Conservation (phyloP, 2,888 invertebrate genomes). For the Drosophila picticornis region DNA sequence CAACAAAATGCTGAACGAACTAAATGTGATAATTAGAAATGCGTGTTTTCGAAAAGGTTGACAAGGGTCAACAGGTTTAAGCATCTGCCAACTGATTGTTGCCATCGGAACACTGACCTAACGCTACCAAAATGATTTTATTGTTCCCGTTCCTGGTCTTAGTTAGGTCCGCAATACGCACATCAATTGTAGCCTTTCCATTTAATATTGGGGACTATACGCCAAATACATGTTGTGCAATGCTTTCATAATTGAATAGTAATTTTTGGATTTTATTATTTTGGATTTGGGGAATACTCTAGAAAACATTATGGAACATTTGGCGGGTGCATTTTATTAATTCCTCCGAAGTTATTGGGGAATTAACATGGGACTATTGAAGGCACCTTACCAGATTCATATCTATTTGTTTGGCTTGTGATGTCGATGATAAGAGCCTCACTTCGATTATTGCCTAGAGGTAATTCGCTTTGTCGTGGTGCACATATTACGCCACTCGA, state of each 20-base stretch:
- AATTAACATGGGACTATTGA: neutral
- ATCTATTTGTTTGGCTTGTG: neutral
- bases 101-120: neutral
- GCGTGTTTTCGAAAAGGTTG: neutral
- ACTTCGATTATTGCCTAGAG: neutral
- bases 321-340: neutral
- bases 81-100: slow-evolving; percentile 1
- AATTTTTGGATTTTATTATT: neutral
- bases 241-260: neutral
- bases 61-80: neutral
- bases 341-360: neutral
- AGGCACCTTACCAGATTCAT: neutral
- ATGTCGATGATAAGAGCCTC: neutral
- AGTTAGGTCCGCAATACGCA: neutral
- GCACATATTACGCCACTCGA: neutral
- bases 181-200: neutral
- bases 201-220: neutral
- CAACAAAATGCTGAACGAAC: neutral
- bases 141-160: neutral
- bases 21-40: neutral
- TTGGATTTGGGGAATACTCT: neutral
- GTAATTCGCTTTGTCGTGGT: neutral
- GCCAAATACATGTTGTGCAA: neutral
- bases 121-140: no score
- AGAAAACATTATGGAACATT: neutral